Conservation (phyloP, 2,888 invertebrate species). For the Himalopsyche tibetana region DNA sequence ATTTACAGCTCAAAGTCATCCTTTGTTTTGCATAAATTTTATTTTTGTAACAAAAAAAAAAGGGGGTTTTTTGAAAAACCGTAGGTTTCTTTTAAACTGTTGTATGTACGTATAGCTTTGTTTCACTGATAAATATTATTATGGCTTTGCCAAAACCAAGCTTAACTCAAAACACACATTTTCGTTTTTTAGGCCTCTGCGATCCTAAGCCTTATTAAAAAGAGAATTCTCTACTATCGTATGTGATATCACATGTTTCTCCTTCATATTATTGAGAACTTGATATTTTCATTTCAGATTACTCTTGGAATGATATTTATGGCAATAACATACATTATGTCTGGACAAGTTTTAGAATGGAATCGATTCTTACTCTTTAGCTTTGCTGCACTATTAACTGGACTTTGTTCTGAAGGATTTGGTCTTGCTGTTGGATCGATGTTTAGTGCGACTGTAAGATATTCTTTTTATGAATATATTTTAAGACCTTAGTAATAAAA, state of each 20-base stretch:
- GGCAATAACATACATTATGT: constrained; percentile 76
- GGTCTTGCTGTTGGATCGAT: constrained; percentile 83
- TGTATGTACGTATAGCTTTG: too few species aligned
- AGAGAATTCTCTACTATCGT: neutral
- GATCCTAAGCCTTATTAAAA: neutral
- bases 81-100: too few species aligned
- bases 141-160: too few species aligned
- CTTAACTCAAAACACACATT: too few species aligned
- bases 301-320: constrained; percentile 74
- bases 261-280: neutral
- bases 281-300: constrained; percentile 70
- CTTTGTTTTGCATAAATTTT: too few species aligned
- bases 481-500: neutral
- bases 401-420: constrained; percentile 84
- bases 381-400: constrained; percentile 78
- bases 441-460: constrained; percentile 70
- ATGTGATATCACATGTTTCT: neutral
- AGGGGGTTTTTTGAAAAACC: too few species aligned
- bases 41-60: too few species aligned
- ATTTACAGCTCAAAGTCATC: too few species aligned
- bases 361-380: constrained; percentile 79
- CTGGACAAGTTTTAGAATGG: constrained; percentile 83
- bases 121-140: too few species aligned
- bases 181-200: too few species aligned
- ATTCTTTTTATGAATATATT: neutral